phyloP scores from a whole-genome alignment of 2,888 invertebrate genomes.

The Leptopterna dolabrata region DNA sequence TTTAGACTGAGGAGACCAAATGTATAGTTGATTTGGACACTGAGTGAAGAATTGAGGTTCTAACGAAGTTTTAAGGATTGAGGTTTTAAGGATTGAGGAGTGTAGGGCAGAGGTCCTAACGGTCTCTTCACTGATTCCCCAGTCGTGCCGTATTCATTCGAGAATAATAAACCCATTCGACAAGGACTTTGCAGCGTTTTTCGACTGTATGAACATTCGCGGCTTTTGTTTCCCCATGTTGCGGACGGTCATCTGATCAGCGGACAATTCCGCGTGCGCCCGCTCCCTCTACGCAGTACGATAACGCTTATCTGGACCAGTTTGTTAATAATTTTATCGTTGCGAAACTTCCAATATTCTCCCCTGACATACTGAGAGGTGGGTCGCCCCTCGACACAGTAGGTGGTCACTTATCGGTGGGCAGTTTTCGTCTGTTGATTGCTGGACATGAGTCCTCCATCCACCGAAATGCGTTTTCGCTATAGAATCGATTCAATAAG shows the following conservation, averaged over 20 bases:
- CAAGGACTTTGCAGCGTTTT: no score
- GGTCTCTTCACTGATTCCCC: no score
- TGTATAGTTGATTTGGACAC: no score
- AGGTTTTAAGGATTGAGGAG: no score
- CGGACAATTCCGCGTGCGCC: background rate
- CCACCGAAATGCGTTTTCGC: background rate
- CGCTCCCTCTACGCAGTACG: background rate
- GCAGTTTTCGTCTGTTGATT: background rate
- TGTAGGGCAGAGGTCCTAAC: no score
- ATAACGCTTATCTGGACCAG: background rate
- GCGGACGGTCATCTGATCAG: background rate
- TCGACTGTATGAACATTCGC: background rate
- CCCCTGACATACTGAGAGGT: background rate
- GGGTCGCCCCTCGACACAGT: background rate
- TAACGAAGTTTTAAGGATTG: no score
- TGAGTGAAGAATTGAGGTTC: no score
- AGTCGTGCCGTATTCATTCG: no score
- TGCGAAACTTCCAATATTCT: background rate
- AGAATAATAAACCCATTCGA: no score
- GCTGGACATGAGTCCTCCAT: background rate
- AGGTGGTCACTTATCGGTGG: background rate
- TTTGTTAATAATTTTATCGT: slow-evolving; percentile 1
- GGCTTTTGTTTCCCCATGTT: background rate
- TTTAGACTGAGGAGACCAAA: no score
- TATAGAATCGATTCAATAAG: background rate